These are phyloP conservation scores for Aspidiotus destructor DNA, from an alignment of 2,888 invertebrate genomes.

Conservation along the genomic window DNA sequence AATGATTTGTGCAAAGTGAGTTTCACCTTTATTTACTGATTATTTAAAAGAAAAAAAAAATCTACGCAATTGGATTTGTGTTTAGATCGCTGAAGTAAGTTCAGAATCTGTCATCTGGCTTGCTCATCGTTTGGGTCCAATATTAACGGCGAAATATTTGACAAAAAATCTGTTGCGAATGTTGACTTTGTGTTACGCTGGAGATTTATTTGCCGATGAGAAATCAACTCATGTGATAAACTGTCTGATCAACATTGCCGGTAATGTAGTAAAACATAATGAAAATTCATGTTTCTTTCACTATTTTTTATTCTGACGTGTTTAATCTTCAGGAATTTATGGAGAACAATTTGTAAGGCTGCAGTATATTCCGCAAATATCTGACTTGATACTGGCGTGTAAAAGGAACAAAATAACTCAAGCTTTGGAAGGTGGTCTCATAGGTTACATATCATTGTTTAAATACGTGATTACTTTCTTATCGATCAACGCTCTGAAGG, in stretches of 20 bases:
- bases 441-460: slow-evolving; percentile 70
- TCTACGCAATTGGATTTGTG: neutral
- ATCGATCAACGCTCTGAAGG: slow-evolving; percentile 75
- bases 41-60: neutral
- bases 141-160: slow-evolving; percentile 80
- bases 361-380: slow-evolving; percentile 83
- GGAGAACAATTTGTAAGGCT: slow-evolving; percentile 78
- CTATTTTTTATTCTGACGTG: slow-evolving; percentile 3
- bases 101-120: slow-evolving; percentile 85
- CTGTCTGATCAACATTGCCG: slow-evolving; percentile 77
- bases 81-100: slow-evolving; percentile 38
- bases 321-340: slow-evolving; percentile 47
- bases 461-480: slow-evolving; percentile 72
- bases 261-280: slow-evolving; percentile 44
- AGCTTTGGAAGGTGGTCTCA: slow-evolving; percentile 77
- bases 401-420: slow-evolving; percentile 63
- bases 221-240: slow-evolving; percentile 80
- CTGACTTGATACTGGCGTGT: slow-evolving; percentile 71
- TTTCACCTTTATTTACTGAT: neutral
- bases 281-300: neutral
- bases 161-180: slow-evolving; percentile 86
- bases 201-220: slow-evolving; percentile 53
- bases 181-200: slow-evolving; percentile 86
- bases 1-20: slow-evolving; percentile 26
- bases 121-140: slow-evolving; percentile 85